phyloP scores from a whole-genome alignment of 2,797 vertebrate species.

The Rhynchotus rufescens region DNA sequence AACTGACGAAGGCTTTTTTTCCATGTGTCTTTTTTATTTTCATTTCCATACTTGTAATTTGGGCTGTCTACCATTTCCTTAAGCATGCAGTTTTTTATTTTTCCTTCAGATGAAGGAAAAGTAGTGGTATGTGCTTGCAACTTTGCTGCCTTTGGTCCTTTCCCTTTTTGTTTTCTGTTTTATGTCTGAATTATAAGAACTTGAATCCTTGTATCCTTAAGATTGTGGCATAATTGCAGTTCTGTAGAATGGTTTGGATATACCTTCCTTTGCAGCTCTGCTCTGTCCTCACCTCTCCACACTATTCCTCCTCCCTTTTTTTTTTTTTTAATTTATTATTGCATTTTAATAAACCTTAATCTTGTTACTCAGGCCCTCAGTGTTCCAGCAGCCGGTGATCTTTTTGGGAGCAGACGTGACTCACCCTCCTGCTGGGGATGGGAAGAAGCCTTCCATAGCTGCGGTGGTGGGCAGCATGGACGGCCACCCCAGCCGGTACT shows the following conservation, averaged over 20 bases:
- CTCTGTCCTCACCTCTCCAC: background rate
- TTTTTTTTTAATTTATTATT: background rate
- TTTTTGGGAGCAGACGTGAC: constrained; percentile 96
- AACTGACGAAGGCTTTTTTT: background rate
- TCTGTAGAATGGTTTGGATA: background rate
- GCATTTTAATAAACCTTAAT: constrained; percentile 54
- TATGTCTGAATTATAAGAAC: background rate
- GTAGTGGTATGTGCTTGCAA: background rate
- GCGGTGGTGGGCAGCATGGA: constrained; percentile 99
- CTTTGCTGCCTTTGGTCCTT: background rate
- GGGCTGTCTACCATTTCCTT: background rate
- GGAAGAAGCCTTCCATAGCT: constrained; percentile 97
- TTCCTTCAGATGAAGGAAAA: background rate
- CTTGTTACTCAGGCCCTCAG: constrained; percentile 86
- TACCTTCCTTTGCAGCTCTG: background rate
- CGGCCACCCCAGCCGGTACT: constrained; percentile 97
- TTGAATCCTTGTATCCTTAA: background rate
- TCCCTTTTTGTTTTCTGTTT: background rate
- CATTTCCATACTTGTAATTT: background rate
- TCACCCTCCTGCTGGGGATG: constrained; percentile 94
- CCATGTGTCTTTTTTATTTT: background rate
- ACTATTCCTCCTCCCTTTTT: background rate
- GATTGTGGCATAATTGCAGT: background rate
- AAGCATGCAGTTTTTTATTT: background rate
- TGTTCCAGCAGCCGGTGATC: constrained; percentile 98